Conservation (phyloP, 1,140 invertebrate genomes). For the Brachionus rotundiformis region DNA sequence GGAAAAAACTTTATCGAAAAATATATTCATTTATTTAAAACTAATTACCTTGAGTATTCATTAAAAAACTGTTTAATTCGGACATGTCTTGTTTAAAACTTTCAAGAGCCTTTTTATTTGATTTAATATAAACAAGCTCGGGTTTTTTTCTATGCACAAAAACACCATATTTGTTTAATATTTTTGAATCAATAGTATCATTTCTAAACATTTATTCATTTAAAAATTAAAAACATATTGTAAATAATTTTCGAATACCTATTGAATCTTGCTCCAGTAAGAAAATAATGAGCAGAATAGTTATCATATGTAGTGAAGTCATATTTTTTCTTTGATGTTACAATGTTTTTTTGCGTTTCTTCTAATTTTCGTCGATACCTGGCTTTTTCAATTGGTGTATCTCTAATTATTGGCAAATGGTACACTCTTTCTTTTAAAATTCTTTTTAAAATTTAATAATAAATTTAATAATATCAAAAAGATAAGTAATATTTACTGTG, state of each 20-base stretch:
- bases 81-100: slow-evolving; percentile 43
- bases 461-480: no score
- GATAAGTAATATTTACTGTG: slow-evolving; percentile 32
- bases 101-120: slow-evolving; percentile 32
- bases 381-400: slow-evolving; percentile 20
- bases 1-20: no score
- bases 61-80: slow-evolving; percentile 4
- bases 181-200: slow-evolving; percentile 49
- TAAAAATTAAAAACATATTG: neutral
- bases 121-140: slow-evolving; percentile 38
- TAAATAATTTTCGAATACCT: neutral
- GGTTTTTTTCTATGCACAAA: slow-evolving; percentile 49
- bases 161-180: slow-evolving; percentile 46
- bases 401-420: slow-evolving; percentile 43
- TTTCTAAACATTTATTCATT: slow-evolving; percentile 6
- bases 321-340: slow-evolving; percentile 32
- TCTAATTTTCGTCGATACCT: slow-evolving; percentile 39
- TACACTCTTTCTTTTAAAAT: slow-evolving; percentile 35
- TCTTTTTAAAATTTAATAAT: no score
- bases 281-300: slow-evolving; percentile 42
- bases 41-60: slow-evolving; percentile 18
- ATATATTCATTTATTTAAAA: no score
- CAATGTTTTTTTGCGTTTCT: slow-evolving; percentile 11
- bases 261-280: slow-evolving; percentile 47
- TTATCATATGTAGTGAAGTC: slow-evolving; percentile 49